Percentiles rank a stretch among this genome's conserved stretches.
Evolutionary conservation across 2,113 vertebrate species (phyloP).

Genomic region (Melanerpes formicivorus): DNA sequence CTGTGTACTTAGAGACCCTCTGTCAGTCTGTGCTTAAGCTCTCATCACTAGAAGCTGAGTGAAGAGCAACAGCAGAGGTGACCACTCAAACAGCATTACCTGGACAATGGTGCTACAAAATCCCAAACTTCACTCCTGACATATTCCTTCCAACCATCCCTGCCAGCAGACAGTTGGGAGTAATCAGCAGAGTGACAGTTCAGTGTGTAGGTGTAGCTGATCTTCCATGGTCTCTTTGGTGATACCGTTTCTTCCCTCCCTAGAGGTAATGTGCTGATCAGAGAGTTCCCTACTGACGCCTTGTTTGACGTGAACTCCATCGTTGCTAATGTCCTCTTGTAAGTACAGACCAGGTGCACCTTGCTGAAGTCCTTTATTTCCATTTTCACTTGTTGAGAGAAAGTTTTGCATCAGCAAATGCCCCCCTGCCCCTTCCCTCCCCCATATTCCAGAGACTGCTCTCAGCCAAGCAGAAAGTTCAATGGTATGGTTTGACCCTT

Average conservation of each 20-base stretch:
- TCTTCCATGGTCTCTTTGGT: neutral
- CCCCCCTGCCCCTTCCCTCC: rapidly evolving
- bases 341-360: constrained; percentile 68
- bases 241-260: neutral
- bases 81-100: neutral
- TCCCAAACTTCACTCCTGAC: neutral
- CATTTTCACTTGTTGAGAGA: rapidly evolving
- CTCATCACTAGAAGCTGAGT: neutral
- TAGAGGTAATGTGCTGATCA: constrained; percentile 83
- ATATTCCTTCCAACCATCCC: neutral
- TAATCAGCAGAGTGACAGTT: neutral
- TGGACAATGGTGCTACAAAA: neutral
- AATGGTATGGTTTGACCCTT: neutral
- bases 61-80: neutral
- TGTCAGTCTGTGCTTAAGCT: neutral
- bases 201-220: rapidly evolving
- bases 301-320: constrained; percentile 91
- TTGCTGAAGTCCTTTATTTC: neutral
- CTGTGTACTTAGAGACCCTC: neutral
- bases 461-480: neutral
- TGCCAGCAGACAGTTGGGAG: neutral
- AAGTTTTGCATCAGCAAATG: neutral
- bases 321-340: constrained; percentile 92
- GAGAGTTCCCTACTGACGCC: constrained; percentile 87
- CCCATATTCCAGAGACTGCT: neutral